phyloP scores from a whole-genome alignment of 1,140 invertebrate genomes.

The Liolophura sinensis region DNA sequence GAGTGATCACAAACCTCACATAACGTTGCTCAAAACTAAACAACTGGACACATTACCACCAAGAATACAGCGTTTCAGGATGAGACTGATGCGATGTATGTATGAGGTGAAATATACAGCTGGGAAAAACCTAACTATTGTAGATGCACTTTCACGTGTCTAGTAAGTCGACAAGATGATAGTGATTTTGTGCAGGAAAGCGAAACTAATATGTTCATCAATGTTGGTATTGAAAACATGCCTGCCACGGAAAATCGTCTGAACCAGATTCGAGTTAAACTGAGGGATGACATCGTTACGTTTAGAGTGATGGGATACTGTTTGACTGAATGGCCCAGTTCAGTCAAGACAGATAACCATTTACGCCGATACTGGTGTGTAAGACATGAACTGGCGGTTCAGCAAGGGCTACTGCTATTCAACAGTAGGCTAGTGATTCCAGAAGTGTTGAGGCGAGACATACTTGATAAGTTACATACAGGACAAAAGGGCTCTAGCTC shows the following conservation, averaged over 20 bases:
- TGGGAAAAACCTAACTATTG: background rate
- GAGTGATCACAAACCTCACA: conserved; percentile 17
- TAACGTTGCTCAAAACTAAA: conserved; percentile 4
- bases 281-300: too few relatives aligned
- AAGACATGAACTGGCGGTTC: too few relatives aligned
- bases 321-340: too few relatives aligned
- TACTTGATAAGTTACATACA: background rate
- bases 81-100: conserved; percentile 8
- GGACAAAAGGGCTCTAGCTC: background rate
- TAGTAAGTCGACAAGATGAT: background rate
- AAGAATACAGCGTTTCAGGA: conserved; percentile 6
- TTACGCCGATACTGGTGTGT: too few relatives aligned
- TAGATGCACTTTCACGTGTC: conserved; percentile 1
- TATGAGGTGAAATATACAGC: conserved; percentile 1
- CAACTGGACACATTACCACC: conserved; percentile 8
- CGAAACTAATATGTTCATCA: background rate
- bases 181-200: background rate
- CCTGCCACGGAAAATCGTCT: too few relatives aligned
- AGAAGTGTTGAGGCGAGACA: background rate
- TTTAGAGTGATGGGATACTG: too few relatives aligned
- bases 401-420: too few relatives aligned
- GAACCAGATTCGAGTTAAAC: too few relatives aligned
- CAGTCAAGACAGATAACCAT: too few relatives aligned
- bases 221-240: too few relatives aligned
- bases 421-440: too few relatives aligned